Evolutionary conservation across 2,888 invertebrate genomes (phyloP), one percentile per base, ranked within the genome.

Genomic region (Drosophila quasianomalipes): DNA sequence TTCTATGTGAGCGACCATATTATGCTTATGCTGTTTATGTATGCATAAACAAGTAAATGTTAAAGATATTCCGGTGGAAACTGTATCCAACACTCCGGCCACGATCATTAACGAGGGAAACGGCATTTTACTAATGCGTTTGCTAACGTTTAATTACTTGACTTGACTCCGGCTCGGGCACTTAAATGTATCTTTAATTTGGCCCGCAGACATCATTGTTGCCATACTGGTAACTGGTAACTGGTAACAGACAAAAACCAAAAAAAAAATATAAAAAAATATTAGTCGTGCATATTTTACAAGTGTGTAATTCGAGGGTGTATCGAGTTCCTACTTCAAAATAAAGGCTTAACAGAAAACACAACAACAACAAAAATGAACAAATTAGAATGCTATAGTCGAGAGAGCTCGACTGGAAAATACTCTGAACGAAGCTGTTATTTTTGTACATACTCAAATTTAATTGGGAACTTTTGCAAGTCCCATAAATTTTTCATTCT

Each of bases 81-180:
- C 77, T 76, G 81, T 80, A 78, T 68, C 64, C 59, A 57, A 68
- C 35, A 49, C 58, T 26, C 9, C 62, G 57, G 55, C 4, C 63
- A 72, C 57, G 77, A 81, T 81, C 77, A 81, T 79, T 79, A 79
- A 76, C 76, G 59, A 65, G 76, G 62, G 64, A 71, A 79, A 76
- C 71, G 76, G 65, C 62, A 65, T 49, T 76, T 80, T 71, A 58
- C 76, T 80, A 80, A 80, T 79, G 70, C 55, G 53, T 61, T 60
- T 68, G 65, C 55, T 19, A 47, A 69, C 47, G 58, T 70, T 75
- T 41, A 70, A 64, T 67, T 78, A 76, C 58, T 53, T 39, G 16
- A 26, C 47, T 7, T 47, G 55, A 9, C 28, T 37, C 55, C 7
- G 57, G n/a, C 44, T 58, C 14, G n/a, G 57, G n/a, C 44, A 58